These are phyloP conservation scores for Seira sanloemensis DNA, from an alignment of 2,888 invertebrate species.

Conservation along the genomic window DNA sequence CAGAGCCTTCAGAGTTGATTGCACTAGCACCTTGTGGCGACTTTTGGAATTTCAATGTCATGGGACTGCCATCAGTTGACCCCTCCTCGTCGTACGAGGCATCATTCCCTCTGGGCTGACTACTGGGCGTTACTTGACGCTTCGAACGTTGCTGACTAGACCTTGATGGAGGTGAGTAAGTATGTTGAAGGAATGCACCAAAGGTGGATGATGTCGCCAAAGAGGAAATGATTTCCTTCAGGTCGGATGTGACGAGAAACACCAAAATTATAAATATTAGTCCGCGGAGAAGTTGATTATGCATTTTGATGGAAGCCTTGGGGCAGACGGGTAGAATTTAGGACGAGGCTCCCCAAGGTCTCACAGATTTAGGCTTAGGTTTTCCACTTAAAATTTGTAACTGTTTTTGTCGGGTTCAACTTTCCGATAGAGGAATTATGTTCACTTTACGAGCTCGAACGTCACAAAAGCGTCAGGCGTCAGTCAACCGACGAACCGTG, in stretches of 20 bases:
- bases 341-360: background rate
- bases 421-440: no score
- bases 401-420: no score
- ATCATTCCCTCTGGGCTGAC: slow-evolving; percentile 1
- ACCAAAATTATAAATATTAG: slow-evolving; percentile 64
- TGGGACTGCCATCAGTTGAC: slow-evolving; percentile 2
- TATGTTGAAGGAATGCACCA: slow-evolving; percentile 36
- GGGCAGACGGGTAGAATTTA: background rate
- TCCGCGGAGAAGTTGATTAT: slow-evolving; percentile 62
- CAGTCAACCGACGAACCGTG: no score
- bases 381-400: no score
- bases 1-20: background rate
- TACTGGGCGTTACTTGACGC: slow-evolving; percentile 25
- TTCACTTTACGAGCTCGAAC: no score
- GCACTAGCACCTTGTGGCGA: background rate
- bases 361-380: no score
- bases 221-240: slow-evolving; percentile 66
- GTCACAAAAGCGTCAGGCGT: no score
- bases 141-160: slow-evolving; percentile 19
- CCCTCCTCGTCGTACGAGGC: background rate
- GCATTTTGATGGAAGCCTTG: slow-evolving; percentile 60
- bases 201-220: slow-evolving; percentile 55
- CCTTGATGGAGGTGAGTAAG: background rate
- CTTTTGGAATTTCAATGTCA: slow-evolving; percentile 21
- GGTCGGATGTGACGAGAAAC: slow-evolving; percentile 66